Evolutionary conservation across 2,113 vertebrate species (phyloP).

Genomic region (Megaceryle maxima): DNA sequence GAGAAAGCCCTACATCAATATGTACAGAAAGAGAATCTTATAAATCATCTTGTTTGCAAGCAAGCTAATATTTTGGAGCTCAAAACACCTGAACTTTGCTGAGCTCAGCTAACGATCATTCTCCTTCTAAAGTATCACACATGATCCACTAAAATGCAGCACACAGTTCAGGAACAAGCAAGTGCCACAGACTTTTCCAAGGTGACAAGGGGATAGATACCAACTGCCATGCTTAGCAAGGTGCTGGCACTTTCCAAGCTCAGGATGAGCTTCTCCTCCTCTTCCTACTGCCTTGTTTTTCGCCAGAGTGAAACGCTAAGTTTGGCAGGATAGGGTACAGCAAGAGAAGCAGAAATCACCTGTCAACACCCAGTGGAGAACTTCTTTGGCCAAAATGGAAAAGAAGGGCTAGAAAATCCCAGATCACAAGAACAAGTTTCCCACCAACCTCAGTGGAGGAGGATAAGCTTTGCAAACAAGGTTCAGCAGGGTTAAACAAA

Average conservation of each 20-base stretch:
- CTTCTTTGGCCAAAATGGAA: not conserved
- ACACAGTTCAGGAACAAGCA: not conserved
- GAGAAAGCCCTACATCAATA: not conserved
- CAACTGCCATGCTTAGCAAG: accelerated
- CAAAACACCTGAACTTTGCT: not conserved
- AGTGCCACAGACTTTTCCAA: not conserved
- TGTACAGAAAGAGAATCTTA: not conserved
- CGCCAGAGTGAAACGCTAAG: not conserved
- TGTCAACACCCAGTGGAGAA: not conserved
- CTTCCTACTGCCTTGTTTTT: not conserved
- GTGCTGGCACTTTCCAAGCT: not conserved
- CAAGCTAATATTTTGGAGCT: not conserved
- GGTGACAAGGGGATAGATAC: not conserved
- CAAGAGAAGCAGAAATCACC: not conserved
- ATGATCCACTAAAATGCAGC: not conserved
- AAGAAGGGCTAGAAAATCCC: not conserved
- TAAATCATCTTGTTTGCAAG: not conserved
- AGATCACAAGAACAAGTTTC: not conserved
- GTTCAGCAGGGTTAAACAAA: not conserved
- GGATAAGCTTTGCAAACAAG: not conserved
- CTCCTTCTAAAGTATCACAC: not conserved
- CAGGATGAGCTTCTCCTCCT: not conserved
- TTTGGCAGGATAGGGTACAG: not conserved
- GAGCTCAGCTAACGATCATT: not conserved
- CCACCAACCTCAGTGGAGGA: not conserved